Percentiles rank a stretch among this genome's conserved stretches.
phyloP scores from a whole-genome alignment of 2,797 vertebrate genomes.

The Poecile montanus region DNA sequence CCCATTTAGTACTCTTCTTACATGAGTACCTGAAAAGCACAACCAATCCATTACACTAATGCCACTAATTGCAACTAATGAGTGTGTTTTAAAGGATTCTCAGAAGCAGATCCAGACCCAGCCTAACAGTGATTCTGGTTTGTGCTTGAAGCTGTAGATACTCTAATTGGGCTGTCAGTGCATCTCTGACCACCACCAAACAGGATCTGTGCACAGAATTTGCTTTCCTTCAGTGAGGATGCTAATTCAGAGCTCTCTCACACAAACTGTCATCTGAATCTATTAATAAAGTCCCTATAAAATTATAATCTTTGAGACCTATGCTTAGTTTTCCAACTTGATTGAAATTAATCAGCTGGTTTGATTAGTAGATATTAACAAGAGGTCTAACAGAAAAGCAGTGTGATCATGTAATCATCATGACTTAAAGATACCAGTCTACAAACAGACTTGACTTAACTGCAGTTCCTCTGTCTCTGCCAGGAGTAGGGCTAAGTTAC shows the following conservation, averaged over 20 bases:
- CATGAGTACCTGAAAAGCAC: background rate
- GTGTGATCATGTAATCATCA: background rate
- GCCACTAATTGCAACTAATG: background rate
- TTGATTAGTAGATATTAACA: background rate
- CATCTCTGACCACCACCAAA: background rate
- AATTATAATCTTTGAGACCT: background rate
- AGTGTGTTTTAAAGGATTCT: background rate
- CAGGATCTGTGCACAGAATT: background rate
- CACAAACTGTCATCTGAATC: background rate
- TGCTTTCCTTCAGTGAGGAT: background rate
- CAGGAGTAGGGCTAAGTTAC: background rate
- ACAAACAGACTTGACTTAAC: background rate
- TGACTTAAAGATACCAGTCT: background rate
- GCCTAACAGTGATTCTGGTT: background rate
- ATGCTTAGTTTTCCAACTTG: background rate
- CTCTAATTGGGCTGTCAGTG: background rate
- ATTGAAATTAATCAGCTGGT: slow-evolving; percentile 5
- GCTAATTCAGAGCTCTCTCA: background rate
- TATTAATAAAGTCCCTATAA: background rate
- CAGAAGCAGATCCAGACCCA: background rate
- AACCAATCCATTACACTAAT: background rate
- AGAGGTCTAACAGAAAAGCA: background rate
- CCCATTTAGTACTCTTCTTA: background rate
- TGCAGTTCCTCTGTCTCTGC: background rate
- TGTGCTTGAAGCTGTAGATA: background rate